Evolutionary conservation across 1,140 invertebrate genomes (phyloP).

Genomic region (Lordiphosa mommai): DNA sequence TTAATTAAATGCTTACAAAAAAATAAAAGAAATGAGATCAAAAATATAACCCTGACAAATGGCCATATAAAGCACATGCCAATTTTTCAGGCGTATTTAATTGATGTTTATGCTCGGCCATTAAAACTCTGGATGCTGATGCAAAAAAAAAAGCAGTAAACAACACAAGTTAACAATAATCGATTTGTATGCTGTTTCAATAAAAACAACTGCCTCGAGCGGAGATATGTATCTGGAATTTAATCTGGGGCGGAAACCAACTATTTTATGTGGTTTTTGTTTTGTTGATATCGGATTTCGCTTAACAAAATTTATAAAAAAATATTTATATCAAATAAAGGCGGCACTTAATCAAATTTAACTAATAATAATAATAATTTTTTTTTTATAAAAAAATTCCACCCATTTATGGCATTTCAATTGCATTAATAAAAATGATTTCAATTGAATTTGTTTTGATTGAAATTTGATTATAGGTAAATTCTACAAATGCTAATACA

Average conservation of each 20-base stretch:
- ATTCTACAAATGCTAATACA: too few relatives aligned
- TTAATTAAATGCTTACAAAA: constrained; percentile 58
- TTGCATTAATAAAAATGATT: background rate
- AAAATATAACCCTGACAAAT: constrained; percentile 1
- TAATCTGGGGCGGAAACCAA: constrained; percentile 44
- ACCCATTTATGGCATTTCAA: background rate
- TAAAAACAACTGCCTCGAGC: constrained; percentile 25
- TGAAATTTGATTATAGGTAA: too few relatives aligned
- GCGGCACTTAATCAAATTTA: constrained; percentile 4
- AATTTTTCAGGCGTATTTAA: constrained; percentile 54
- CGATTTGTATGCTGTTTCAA: constrained; percentile 65
- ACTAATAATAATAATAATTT: constrained; percentile 13
- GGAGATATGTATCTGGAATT: constrained; percentile 50
- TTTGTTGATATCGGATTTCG: background rate
- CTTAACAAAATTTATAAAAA: too few relatives aligned
- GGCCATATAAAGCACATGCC: constrained; percentile 40
- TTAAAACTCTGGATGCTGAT: constrained; percentile 39
- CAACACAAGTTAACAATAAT: constrained; percentile 69
- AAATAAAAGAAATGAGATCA: constrained; percentile 21
- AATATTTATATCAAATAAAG: constrained; percentile 17
- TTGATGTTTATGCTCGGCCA: constrained; percentile 67
- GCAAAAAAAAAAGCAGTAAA: constrained; percentile 48
- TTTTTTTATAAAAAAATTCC: background rate
- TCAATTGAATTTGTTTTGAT: too few relatives aligned
- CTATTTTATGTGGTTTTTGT: constrained; percentile 19